Evolutionary conservation across 2,113 vertebrate species (phyloP).

Genomic region (Micronisus gabar): DNA sequence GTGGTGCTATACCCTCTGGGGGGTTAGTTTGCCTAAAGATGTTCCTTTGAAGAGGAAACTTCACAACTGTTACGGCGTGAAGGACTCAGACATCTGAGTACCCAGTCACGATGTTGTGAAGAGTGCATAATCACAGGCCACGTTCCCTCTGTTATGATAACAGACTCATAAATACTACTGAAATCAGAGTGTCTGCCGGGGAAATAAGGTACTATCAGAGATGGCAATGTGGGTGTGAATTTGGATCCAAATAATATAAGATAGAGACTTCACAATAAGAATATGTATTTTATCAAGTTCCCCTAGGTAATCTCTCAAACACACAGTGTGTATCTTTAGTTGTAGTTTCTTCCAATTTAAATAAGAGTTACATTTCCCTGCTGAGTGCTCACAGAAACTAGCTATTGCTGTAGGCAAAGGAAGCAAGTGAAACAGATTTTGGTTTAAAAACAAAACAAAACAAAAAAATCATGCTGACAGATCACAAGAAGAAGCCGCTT

Average conservation of each 20-base stretch:
- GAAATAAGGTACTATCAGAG: not conserved
- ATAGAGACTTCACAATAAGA: constrained; percentile 18
- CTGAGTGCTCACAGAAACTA: constrained; percentile 16
- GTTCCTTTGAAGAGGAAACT: not conserved
- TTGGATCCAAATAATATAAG: not conserved
- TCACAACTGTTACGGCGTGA: not conserved
- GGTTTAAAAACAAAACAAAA: not conserved
- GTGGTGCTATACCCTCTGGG: not conserved
- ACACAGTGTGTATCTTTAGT: not conserved
- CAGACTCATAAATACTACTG: not conserved
- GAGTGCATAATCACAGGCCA: not conserved
- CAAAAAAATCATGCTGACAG: not conserved
- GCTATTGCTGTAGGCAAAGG: constrained; percentile 10
- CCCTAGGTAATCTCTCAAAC: not conserved
- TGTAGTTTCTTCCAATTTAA: constrained; percentile 23
- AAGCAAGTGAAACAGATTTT: not conserved
- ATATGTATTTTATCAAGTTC: not conserved
- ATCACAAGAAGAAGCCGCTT: not conserved
- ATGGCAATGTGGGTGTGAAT: not conserved
- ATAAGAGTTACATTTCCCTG: constrained; percentile 23
- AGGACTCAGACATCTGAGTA: not conserved
- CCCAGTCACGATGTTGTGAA: not conserved
- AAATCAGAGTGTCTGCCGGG: not conserved
- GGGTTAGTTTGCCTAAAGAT: not conserved
- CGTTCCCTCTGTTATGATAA: not conserved